phyloP scores from a whole-genome alignment of 2,113 vertebrate genomes.

The Scortum barcoo region DNA sequence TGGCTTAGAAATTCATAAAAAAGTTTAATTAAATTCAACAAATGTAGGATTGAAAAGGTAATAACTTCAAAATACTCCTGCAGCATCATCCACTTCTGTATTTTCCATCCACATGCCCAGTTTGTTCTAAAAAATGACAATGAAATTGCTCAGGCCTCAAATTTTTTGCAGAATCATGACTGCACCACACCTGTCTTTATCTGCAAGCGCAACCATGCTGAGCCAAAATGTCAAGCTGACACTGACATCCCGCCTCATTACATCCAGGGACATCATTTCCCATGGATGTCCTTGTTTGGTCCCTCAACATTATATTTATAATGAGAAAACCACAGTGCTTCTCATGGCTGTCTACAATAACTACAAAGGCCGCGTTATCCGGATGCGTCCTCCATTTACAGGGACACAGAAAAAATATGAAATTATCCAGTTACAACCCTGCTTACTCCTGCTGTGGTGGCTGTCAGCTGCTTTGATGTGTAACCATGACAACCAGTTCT shows the following conservation, averaged over 20 bases:
- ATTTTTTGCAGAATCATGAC: background rate
- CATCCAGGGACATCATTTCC: background rate
- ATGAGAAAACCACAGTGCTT: background rate
- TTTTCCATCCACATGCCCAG: background rate
- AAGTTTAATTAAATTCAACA: background rate
- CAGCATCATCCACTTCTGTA: background rate
- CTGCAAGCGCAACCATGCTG: background rate
- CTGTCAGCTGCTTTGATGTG: constrained; percentile 32
- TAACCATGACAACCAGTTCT: constrained; percentile 45
- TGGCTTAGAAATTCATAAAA: background rate
- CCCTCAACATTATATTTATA: background rate
- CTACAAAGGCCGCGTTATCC: background rate
- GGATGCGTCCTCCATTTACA: constrained; percentile 6
- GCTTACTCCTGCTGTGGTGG: background rate
- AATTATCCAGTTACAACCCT: constrained; percentile 27
- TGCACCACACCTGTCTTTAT: background rate
- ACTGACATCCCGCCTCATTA: background rate
- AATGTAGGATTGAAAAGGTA: background rate
- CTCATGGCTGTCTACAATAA: background rate
- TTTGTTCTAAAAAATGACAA: background rate
- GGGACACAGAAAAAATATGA: background rate
- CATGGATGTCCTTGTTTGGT: background rate
- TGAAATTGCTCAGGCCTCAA: background rate
- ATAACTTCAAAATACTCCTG: background rate
- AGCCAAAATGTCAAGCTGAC: background rate